Base-by-base conservation (phyloP, 2,888 invertebrate genomes). In the Tipula helvola region DNA sequence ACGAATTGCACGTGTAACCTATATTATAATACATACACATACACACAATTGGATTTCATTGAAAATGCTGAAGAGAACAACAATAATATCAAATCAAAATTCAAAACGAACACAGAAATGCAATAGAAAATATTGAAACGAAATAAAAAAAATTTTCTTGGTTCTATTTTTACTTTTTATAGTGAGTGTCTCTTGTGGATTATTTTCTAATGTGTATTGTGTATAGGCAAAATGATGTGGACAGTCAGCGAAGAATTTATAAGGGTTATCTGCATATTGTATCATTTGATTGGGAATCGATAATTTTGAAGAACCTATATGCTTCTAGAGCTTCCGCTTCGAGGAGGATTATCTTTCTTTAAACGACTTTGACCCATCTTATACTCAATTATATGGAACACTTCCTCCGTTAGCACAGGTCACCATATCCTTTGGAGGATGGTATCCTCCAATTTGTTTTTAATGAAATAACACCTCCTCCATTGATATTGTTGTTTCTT, bases 1-100 rank as follows among this genome's bases (percentile, higher is more conserved):
- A 71, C 71, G 71, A 71, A 71, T 71, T 71, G 71, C 71, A 71
- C 71, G 71, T 71, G 71, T 71, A 71, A 71, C 71, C 71, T 71
- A 71, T 71, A 57, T 52, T n/a, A 16, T 52, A n/a, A 13, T 13
- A n/a, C n/a, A 5, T n/a, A 13, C 13, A 52, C 5, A 28, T 71
- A 71, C 71, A 71, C 18, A 71, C 28, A 71, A 71, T 2, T 28
- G 71, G 28, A 28, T 71, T 28, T 28, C 71, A 71, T 71, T 71
- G 71, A 71, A 71, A 71, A 71, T 71, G 10, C 10, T 28, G 71
- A 71, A 28, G 71, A 71, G 71, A 52, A 28, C 71, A 71, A 71
- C 71, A 71, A 71, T 28, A 71, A 52, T 28, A 8, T 7, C 7
- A 39, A 39, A 39, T 39, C 10, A 28, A 71, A 57, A 57, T 57